Percentiles rank a stretch among this genome's conserved stretches.
Conservation (phyloP, 2,888 invertebrate genomes). For the Oscheius sp. region DNA sequence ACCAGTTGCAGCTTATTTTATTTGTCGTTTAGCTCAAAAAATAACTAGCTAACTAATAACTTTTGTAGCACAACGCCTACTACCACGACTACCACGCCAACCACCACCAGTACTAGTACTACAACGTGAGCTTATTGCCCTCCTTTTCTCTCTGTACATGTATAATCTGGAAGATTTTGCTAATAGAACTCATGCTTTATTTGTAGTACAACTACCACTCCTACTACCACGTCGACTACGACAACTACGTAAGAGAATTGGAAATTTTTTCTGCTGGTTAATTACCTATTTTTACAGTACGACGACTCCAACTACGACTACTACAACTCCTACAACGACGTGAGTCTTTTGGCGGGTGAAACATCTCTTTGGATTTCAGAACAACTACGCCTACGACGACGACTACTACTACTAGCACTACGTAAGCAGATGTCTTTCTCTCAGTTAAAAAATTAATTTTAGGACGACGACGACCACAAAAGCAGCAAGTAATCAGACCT, state of each 20-base stretch:
- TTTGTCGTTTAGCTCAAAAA: no score
- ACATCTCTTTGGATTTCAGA: slow-evolving; percentile 2
- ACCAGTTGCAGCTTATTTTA: no score
- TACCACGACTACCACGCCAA: not conserved
- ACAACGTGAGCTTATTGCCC: slow-evolving; percentile 3
- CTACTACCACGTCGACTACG: not conserved
- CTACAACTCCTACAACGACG: slow-evolving; percentile 8
- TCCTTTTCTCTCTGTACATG: not conserved
- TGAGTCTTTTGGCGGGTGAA: not conserved
- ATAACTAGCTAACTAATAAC: no score
- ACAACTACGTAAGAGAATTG: not conserved
- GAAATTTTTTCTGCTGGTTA: not conserved
- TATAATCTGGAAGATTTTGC: not conserved
- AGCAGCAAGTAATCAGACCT: no score
- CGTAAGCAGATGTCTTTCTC: no score
- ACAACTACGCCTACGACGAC: not conserved
- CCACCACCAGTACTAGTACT: not conserved
- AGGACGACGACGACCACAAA: slow-evolving; percentile 1
- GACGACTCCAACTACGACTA: not conserved
- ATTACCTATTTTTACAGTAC: not conserved
- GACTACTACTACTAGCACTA: slow-evolving; percentile 9
- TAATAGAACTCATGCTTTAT: not conserved
- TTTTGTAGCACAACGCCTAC: no score
- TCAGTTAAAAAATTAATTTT: not conserved
- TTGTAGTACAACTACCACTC: not conserved